Evolutionary conservation across 35 echinoderm and acorn worm species (phyloP).

Genomic region (Nesometra sesokonis): DNA sequence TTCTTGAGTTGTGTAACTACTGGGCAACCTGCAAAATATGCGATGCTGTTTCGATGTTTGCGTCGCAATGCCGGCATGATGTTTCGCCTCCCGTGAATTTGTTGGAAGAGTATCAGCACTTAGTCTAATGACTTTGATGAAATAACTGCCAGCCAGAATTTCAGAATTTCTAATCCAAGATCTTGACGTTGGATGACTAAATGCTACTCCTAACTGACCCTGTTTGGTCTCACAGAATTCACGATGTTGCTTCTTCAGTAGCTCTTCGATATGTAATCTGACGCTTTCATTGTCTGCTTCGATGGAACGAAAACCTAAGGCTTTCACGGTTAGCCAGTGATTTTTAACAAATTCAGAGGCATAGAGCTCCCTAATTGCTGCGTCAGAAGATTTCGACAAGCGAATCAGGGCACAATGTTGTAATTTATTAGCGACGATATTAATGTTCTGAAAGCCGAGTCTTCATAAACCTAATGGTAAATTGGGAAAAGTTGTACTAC

Average conservation of each 20-base stretch:
- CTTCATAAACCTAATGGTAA: too few species aligned
- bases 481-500: too few species aligned
- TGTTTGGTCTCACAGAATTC: neutral
- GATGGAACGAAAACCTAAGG: neutral
- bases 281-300: neutral
- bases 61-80: too few species aligned
- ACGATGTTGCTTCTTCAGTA: neutral
- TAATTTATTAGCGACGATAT: too few species aligned
- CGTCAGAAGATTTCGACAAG: neutral
- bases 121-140: neutral
- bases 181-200: neutral
- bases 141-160: neutral
- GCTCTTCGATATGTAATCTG: neutral
- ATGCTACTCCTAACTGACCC: neutral
- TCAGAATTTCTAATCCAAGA: neutral
- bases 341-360: neutral
- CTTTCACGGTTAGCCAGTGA: neutral
- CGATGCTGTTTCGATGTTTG: too few species aligned
- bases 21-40: too few species aligned
- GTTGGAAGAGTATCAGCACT: too few species aligned
- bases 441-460: too few species aligned
- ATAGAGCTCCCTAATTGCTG: neutral
- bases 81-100: too few species aligned
- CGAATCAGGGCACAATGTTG: too few species aligned
- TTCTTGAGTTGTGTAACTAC: too few species aligned